phyloP scores from a whole-genome alignment of 1,140 invertebrate species.

The Campodea augens region DNA sequence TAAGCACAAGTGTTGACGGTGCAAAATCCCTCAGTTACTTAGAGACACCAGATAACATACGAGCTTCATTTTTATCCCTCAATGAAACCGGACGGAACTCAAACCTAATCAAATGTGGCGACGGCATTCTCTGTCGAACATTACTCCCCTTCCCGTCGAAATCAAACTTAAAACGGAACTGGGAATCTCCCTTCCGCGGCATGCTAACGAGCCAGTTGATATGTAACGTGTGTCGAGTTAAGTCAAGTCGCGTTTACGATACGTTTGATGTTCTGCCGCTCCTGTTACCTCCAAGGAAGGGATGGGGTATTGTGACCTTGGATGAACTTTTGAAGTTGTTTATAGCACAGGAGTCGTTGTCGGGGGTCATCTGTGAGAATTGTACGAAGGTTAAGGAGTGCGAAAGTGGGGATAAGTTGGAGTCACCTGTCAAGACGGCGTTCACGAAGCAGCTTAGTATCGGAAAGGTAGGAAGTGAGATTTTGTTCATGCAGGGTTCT shows the following conservation, averaged over 20 bases:
- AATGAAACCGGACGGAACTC: too few relatives aligned
- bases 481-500: too few relatives aligned
- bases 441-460: conserved; percentile 67
- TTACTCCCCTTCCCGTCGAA: too few relatives aligned
- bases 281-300: conserved; percentile 36
- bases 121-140: not conserved
- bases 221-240: conserved; percentile 57
- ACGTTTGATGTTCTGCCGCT: conserved; percentile 75
- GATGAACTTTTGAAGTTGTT: conserved; percentile 55
- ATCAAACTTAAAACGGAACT: too few relatives aligned
- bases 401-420: conserved; percentile 19
- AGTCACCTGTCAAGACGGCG: conserved; percentile 27
- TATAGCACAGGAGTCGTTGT: conserved; percentile 61
- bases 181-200: conserved; percentile 46
- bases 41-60: too few relatives aligned
- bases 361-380: conserved; percentile 59
- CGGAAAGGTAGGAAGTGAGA: conserved; percentile 61
- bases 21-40: too few relatives aligned
- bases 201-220: conserved; percentile 65
- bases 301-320: conserved; percentile 34
- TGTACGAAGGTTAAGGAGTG: conserved; percentile 37
- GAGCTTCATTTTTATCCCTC: too few relatives aligned
- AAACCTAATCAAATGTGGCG: not conserved
- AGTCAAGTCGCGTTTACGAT: conserved; percentile 47
- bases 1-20: too few relatives aligned